Conservation (phyloP, 2,888 invertebrate species). For the Syritta pipiens region DNA sequence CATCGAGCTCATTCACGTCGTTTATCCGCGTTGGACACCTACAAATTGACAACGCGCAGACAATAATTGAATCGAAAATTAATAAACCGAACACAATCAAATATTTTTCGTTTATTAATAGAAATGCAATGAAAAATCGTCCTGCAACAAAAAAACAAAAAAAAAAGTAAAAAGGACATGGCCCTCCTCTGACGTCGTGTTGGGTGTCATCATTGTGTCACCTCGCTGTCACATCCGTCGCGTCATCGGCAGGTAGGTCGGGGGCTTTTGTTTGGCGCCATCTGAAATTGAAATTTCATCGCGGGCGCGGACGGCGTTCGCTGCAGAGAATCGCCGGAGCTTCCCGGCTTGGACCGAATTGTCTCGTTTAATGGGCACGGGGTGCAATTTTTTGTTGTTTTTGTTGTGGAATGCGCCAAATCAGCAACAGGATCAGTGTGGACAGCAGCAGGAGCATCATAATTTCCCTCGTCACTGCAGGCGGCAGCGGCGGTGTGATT, state of each 20-base stretch:
- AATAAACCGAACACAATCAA: slow-evolving; percentile 63
- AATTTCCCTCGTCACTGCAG: slow-evolving; percentile 53
- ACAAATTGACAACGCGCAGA: slow-evolving; percentile 58
- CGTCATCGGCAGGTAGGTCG: background rate
- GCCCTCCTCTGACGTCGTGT: slow-evolving; percentile 21
- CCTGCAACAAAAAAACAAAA: background rate
- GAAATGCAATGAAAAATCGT: slow-evolving; percentile 24
- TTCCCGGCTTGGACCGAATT: too few species aligned
- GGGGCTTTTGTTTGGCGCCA: slow-evolving; percentile 47
- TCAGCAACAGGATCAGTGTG: slow-evolving; percentile 59
- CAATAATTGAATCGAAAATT: slow-evolving; percentile 66
- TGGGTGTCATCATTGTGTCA: slow-evolving; percentile 37
- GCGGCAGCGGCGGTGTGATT: slow-evolving; percentile 29
- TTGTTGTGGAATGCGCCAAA: slow-evolving; percentile 23
- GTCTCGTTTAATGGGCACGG: background rate
- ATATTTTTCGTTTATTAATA: slow-evolving; percentile 62
- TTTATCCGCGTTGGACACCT: slow-evolving; percentile 18
- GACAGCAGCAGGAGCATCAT: slow-evolving; percentile 63
- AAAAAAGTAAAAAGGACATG: background rate
- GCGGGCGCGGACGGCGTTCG: slow-evolving; percentile 35
- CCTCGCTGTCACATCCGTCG: slow-evolving; percentile 11
- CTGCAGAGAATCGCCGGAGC: too few species aligned
- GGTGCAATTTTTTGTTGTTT: background rate
- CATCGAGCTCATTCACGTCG: slow-evolving; percentile 1
- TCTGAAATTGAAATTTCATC: slow-evolving; percentile 66